phyloP scores from a whole-genome alignment of 2,888 invertebrate species.

The Metacarcinus magister region DNA sequence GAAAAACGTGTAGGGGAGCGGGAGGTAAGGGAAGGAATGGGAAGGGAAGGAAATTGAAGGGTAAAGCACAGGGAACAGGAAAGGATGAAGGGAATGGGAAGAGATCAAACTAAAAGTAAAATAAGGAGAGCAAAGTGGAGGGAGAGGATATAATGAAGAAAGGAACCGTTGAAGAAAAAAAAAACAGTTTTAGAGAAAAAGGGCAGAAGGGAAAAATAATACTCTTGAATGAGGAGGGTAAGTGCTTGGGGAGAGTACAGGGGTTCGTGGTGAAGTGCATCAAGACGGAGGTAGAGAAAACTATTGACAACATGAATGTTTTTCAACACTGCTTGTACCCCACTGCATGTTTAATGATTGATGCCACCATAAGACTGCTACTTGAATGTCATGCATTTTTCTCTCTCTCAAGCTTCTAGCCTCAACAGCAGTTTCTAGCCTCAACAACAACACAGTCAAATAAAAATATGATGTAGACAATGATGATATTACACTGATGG shows the following conservation, averaged over 20 bases:
- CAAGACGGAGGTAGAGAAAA: neutral
- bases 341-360: neutral
- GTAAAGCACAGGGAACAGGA: neutral
- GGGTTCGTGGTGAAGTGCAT: neutral
- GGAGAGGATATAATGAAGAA: neutral
- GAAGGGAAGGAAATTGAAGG: neutral
- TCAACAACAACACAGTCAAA: neutral
- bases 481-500: neutral
- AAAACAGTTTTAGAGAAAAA: neutral
- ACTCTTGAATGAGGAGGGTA: neutral
- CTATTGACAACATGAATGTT: neutral
- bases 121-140: neutral
- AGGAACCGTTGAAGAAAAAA: neutral
- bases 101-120: neutral
- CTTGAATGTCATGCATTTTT: neutral
- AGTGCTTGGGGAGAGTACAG: neutral
- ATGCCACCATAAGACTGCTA: neutral
- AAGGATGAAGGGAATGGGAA: neutral
- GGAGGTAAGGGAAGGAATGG: neutral
- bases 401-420: neutral
- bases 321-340: neutral
- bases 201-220: neutral
- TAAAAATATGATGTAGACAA: neutral
- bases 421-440: neutral
- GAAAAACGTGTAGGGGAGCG: neutral